Conservation (phyloP, 2,888 invertebrate genomes). For the Drosophila paranaensis region DNA sequence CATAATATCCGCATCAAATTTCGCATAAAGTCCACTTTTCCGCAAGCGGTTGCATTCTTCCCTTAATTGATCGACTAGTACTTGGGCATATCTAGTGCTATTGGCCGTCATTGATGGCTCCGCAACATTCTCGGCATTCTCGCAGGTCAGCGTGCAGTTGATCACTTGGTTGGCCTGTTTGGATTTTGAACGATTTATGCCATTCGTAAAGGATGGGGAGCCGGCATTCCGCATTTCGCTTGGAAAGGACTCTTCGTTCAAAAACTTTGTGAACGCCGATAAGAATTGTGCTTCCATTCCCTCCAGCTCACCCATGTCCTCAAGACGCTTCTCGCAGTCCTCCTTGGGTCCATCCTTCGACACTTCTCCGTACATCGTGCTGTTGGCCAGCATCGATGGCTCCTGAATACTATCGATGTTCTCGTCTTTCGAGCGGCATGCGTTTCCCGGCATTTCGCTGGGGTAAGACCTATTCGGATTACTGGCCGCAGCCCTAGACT, state of each 20-base stretch:
- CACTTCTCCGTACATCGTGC: not conserved
- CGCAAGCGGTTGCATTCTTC: not conserved
- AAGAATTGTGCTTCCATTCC: not conserved
- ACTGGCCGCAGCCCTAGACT: not conserved
- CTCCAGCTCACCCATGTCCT: not conserved
- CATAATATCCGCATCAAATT: not conserved
- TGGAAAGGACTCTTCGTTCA: constrained; percentile 24
- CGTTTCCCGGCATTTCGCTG: constrained; percentile 15
- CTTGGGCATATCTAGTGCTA: not conserved
- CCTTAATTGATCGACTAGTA: not conserved
- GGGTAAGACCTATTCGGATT: constrained; percentile 26
- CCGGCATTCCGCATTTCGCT: constrained; percentile 23
- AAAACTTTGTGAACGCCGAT: not conserved
- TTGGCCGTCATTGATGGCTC: constrained; percentile 3
- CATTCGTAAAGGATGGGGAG: constrained; percentile 21
- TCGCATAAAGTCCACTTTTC: not conserved
- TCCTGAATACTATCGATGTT: constrained; percentile 11
- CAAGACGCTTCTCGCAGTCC: not conserved
- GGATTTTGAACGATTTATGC: not conserved
- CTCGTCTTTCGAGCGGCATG: constrained; percentile 23
- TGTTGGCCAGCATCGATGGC: constrained; percentile 16
- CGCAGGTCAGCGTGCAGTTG: not conserved
- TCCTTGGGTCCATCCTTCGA: not conserved
- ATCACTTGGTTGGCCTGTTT: not conserved
- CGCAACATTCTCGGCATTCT: constrained; percentile 13